phyloP scores from a whole-genome alignment of 1,140 invertebrate species.

The Neoseiulus cucumeris region DNA sequence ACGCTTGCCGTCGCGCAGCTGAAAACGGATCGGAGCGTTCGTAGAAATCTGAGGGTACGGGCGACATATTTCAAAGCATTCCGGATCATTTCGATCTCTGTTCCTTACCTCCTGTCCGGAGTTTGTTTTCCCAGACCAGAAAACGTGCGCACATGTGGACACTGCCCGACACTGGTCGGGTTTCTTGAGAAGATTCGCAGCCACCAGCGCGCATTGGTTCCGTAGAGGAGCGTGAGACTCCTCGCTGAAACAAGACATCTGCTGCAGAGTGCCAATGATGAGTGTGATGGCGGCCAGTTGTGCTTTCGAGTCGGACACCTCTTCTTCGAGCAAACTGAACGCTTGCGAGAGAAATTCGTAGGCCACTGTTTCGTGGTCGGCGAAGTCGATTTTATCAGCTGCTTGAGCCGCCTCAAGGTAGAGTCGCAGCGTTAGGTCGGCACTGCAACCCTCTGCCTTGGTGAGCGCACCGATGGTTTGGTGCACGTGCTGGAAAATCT shows the following conservation, averaged over 20 bases:
- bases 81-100: conserved; percentile 18
- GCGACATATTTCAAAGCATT: conserved; percentile 12
- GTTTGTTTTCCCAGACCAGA: conserved; percentile 74
- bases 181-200: conserved; percentile 87
- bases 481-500: conserved; percentile 59
- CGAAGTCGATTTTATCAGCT: conserved; percentile 73
- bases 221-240: conserved; percentile 92
- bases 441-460: conserved; percentile 59
- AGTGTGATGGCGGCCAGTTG: conserved; percentile 86
- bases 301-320: conserved; percentile 91
- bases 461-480: conserved; percentile 77
- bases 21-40: conserved; percentile 17
- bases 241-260: conserved; percentile 76
- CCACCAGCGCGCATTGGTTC: conserved; percentile 77
- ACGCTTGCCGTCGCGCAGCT: conserved; percentile 69
- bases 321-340: conserved; percentile 94
- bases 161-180: conserved; percentile 89
- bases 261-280: conserved; percentile 84
- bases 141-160: conserved; percentile 73
- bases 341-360: conserved; percentile 97
- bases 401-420: conserved; percentile 87
- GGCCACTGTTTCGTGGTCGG: conserved; percentile 83
- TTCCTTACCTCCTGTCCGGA: conserved; percentile 40
- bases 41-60: background rate
- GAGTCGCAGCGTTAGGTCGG: conserved; percentile 73